phyloP scores from a whole-genome alignment of 1,140 invertebrate species.

The Hypsibius dujardini region DNA sequence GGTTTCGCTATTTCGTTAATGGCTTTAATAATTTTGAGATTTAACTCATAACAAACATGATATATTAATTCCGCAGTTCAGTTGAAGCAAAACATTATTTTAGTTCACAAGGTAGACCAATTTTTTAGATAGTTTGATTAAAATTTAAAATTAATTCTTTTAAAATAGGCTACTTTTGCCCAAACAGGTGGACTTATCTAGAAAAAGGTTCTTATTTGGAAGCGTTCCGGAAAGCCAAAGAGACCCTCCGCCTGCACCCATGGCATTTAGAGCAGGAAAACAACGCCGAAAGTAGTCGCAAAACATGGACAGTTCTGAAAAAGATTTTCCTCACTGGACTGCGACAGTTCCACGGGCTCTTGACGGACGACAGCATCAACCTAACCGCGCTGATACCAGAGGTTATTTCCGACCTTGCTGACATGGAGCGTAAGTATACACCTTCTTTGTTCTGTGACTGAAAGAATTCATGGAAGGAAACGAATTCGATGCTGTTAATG shows the following conservation, averaged over 20 bases:
- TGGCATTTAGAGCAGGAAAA: neutral
- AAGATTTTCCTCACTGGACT: neutral
- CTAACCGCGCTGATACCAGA: neutral
- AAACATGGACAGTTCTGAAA: neutral
- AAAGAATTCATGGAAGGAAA: neutral
- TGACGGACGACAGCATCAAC: neutral
- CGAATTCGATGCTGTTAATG: too few species aligned
- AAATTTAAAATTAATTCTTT: too few species aligned
- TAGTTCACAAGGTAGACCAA: neutral
- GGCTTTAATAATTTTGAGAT: too few species aligned
- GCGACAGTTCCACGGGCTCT: neutral
- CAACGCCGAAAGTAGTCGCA: neutral
- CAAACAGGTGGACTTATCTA: neutral
- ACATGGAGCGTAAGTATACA: neutral
- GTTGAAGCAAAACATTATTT: neutral
- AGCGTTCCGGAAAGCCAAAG: constrained; percentile 1
- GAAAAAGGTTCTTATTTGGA: neutral
- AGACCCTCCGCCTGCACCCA: constrained; percentile 2
- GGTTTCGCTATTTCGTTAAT: too few species aligned
- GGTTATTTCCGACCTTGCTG: neutral
- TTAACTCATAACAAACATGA: too few species aligned
- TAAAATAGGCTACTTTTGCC: neutral
- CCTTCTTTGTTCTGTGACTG: neutral
- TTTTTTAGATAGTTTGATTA: neutral
- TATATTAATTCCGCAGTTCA: too few species aligned